These are phyloP conservation scores for Mesembrinibis cayennensis DNA, from an alignment of 2,113 vertebrate genomes.

Conservation along the genomic window DNA sequence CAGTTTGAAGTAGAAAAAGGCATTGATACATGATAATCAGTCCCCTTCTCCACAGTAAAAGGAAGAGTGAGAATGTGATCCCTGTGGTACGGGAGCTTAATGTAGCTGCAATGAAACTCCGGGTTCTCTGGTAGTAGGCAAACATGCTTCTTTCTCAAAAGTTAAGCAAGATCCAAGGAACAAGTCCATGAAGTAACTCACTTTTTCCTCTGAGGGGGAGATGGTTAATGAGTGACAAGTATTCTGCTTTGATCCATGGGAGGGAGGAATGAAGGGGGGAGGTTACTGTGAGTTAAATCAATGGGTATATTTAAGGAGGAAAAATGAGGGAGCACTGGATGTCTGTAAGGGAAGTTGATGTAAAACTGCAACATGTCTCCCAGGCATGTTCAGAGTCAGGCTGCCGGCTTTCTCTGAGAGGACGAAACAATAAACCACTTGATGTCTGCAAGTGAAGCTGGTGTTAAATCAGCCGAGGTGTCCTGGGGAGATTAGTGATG, in stretches of 20 bases:
- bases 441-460: slow-evolving; percentile 58
- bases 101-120: background rate
- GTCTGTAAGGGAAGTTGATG: slow-evolving; percentile 36
- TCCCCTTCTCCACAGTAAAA: background rate
- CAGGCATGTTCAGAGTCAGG: slow-evolving; percentile 27
- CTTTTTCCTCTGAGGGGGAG: background rate
- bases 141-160: background rate
- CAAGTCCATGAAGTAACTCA: background rate
- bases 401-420: background rate
- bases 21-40: background rate
- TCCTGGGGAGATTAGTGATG: slow-evolving; percentile 59
- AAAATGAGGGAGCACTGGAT: background rate
- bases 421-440: slow-evolving; percentile 61
- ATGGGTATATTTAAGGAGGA: slow-evolving; percentile 42
- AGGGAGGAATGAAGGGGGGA: background rate
- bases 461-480: slow-evolving; percentile 65
- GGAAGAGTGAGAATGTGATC: background rate
- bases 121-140: background rate
- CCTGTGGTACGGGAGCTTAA: background rate
- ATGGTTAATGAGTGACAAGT: background rate
- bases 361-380: slow-evolving; percentile 36
- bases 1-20: background rate
- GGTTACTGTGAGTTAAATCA: slow-evolving; percentile 18
- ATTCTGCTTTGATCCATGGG: background rate
- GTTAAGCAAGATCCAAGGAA: background rate